These are phyloP conservation scores for Dexiosoma caninum DNA, from an alignment of 2,888 invertebrate species.

Conservation along the genomic window DNA sequence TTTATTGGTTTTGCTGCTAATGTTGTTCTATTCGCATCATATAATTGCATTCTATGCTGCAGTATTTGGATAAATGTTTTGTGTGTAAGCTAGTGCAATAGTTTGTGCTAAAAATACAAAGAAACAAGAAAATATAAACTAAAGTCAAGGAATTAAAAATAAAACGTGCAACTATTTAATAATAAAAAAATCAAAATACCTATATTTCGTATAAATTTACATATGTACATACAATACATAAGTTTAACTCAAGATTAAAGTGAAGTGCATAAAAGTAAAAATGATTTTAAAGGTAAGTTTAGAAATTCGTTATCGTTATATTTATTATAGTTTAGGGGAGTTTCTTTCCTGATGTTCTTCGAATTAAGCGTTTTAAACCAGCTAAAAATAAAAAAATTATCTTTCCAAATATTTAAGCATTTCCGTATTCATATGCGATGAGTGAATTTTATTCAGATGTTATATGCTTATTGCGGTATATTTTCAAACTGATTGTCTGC, in stretches of 20 bases:
- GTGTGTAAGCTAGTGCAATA: background rate
- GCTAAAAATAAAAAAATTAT: constrained; percentile 53
- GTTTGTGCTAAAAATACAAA: constrained; percentile 5
- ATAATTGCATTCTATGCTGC: background rate
- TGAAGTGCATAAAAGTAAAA: constrained; percentile 1
- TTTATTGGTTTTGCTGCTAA: too few species aligned
- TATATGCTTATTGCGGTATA: constrained; percentile 1
- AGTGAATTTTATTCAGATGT: background rate
- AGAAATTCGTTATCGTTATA: background rate
- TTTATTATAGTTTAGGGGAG: background rate
- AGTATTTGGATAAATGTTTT: background rate
- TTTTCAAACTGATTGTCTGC: constrained; percentile 6
- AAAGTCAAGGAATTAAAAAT: background rate
- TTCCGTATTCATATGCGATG: constrained; percentile 51
- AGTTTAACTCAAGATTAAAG: background rate
- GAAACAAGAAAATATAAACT: background rate
- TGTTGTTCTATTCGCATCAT: background rate
- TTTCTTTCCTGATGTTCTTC: background rate
- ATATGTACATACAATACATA: background rate
- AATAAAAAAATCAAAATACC: background rate
- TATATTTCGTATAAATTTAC: background rate
- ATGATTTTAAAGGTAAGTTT: constrained; percentile 52
- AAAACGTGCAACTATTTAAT: constrained; percentile 38
- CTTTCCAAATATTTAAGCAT: constrained; percentile 30
- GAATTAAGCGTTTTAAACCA: background rate